Evolutionary conservation across 2,888 invertebrate species (phyloP), one percentile per base, ranked within the genome.

Genomic region (Aphelenchoides bicaudatus): DNA sequence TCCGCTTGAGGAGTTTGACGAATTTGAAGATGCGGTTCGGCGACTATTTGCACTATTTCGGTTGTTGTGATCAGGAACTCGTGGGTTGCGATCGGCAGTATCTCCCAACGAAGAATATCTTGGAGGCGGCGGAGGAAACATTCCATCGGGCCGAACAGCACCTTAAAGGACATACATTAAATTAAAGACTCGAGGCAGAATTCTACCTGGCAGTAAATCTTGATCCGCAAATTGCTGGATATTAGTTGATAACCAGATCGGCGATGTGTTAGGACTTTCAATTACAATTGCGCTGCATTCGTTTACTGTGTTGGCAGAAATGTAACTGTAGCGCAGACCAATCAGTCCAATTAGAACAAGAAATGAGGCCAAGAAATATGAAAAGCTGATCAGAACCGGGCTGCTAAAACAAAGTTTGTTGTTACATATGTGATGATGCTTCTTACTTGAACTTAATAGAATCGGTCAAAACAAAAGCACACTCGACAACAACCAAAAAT

Each of bases 311-410:
- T 31, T 23, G 21, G 34, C 16, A 2, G 52, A 21, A 21, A 51
- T 2, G 38, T 39, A 51, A n/a, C 30, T 16, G 21, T 51, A 51
- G 39, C 63, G 62, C n/a, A 62, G 27, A 6, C 62, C 62, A n/a
- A 62, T 16, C 29, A 62, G 28, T n/a, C 64, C 51, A 6, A 64
- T 27, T 6, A 62, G 13, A 27, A 62, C 52, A 3, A 62, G 39
- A 37, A 63, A 25, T 53, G 52, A 62, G 13, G 62, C 62, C 13
- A 62, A 19, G 16, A 63, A 47, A 23, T 62, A 65, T 10, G 63
- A 63, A 39, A 62, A 65, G 16, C 62, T 63, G 21, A 62, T 39
- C 21, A 62, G 47, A n/a, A 46, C 28, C 2, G 62, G 56, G 27
- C 51, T 62, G 37, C 58, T 62, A 21, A 48, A 63, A 39, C 23